Base-by-base conservation (phyloP, 2,113 vertebrate species). In the Pangasianodon gigas region DNA sequence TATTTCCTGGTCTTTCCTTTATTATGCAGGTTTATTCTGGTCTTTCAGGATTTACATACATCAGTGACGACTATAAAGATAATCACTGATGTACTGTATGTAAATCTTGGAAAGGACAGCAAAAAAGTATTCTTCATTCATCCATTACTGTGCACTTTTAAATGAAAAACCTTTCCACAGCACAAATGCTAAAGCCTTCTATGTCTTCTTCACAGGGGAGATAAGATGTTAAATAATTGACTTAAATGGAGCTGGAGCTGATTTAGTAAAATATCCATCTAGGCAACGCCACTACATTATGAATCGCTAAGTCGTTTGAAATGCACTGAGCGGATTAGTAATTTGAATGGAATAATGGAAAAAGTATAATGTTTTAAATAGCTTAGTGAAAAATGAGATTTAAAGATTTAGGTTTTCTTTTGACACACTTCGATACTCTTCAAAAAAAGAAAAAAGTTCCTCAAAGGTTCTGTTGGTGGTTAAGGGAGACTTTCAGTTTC, bases 211-310 rank as follows among this genome's bases (percentile, higher is more conserved):
- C 58, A 82, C 44, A 52, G n/a, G 19, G 87, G 58, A 88, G 75
- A 65, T 88, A 52, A 52, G 60, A 29, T 62, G 41, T 88, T 81
- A 58, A 71, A 77, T 56, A 82, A 82, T 41, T 65, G 48, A 67
- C 41, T 88, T 65, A 80, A 65, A 80, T n/a, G 44, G 37, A 37
- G 60, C 75, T 65, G 19, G 86, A 44, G 41, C 52, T 60, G 77
- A 88, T 88, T 88, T 88, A 65, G 74, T n/a, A 37, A 81, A 80
- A 65, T 88, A 37, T 65, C 56, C 44, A 80, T 48, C 58, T 26
- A 81, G 87, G 87, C 87, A 81, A 82, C 24, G 44, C 29, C 58
- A 19, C 8, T 87, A 52, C 87, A 88, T 67, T 88, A 88, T 54
- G 46, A 67, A 82, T 82, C 6, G n/a, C 32, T 41, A 48, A 80